Base-by-base conservation (phyloP, 2,113 vertebrate genomes). In the Tiliqua scincoides region DNA sequence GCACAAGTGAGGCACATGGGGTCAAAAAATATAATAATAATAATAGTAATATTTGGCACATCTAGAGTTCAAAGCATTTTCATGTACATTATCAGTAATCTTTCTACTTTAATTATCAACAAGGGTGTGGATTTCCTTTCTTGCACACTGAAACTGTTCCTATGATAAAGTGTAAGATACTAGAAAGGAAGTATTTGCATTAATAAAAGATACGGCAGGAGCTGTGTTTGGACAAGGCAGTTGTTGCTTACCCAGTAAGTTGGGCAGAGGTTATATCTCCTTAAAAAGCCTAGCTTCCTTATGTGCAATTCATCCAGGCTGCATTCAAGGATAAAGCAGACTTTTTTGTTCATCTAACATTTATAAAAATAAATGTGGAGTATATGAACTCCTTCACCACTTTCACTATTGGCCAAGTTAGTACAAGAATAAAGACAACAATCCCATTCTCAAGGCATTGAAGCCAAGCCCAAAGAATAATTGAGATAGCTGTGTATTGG, bases 131-230 rank as follows among this genome's bases (percentile, higher is more conserved):
- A 85, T 79, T 71, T 85, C 65, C 65, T 43, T 79, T 54, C 62
- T 25, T 21, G 73, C 30, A 35, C 23, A 68, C 15, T 48, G 52
- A 85, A 59, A 73, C n/a, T 25, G 52, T 40, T 43, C 6, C 27
- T 32, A 40, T 68, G 84, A 85, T 85, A 85, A 79, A 84, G 63
- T n/a, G 15, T n/a, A 59, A 70, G 65, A 21, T 57, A 85, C 32
- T 71, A 70, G 59, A 71, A 78, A 79, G 37, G 75, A 79, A 71
- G 52, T 79, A 85, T 79, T 78, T 85, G 65, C 63, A 79, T 85
- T 70, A 70, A 54, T 65, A 67, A 78, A 85, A 78, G 52, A 78
- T 79, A n/a, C 3, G 37, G 35, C 35, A 71, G 54, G 63, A 71
- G 37, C 35, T 79, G 40, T 85, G 63, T 59, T 79, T 79, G 74